These are phyloP conservation scores for Phallusia fumigata DNA, from an alignment of 23 tunicate species.

Conservation along the genomic window DNA sequence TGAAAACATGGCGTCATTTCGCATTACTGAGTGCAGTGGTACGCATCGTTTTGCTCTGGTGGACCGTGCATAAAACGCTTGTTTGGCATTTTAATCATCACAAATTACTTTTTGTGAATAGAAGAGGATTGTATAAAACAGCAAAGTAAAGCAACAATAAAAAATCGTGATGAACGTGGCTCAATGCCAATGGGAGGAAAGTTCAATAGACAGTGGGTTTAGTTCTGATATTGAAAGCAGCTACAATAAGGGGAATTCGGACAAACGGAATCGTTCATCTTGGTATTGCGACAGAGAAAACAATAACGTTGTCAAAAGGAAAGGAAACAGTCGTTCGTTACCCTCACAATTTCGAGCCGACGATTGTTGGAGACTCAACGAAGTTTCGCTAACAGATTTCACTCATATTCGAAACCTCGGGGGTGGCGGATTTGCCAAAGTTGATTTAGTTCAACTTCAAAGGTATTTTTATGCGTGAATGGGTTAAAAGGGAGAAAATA, in stretches of 20 bases:
- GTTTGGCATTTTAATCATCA: too few relatives aligned
- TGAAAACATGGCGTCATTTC: too few relatives aligned
- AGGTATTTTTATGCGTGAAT: constrained; percentile 22
- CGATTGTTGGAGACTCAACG: constrained; percentile 8
- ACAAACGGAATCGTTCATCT: not conserved
- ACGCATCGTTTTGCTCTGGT: too few relatives aligned
- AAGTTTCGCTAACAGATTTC: constrained; percentile 50
- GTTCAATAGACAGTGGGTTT: constrained; percentile 68
- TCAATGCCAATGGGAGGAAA: constrained; percentile 37
- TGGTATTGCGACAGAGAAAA: constrained; percentile 1
- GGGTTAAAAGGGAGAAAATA: not conserved
- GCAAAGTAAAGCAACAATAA: too few relatives aligned
- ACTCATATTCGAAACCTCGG: constrained; percentile 43
- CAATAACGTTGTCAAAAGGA: not conserved
- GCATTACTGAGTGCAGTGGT: too few relatives aligned
- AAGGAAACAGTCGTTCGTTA: constrained; percentile 11
- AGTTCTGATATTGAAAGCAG: constrained; percentile 50
- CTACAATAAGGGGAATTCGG: not conserved
- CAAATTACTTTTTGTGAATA: too few relatives aligned
- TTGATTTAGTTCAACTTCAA: constrained; percentile 51
- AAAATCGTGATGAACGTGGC: not conserved
- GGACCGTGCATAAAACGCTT: too few relatives aligned
- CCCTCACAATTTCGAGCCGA: constrained; percentile 5
- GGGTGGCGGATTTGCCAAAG: constrained; percentile 79
- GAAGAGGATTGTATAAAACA: too few relatives aligned